A percentile compares a stretch with the other conserved stretches of the same genome.
Evolutionary conservation across 2,113 vertebrate genomes (phyloP).

Genomic region (Notarius quadriscutis): DNA sequence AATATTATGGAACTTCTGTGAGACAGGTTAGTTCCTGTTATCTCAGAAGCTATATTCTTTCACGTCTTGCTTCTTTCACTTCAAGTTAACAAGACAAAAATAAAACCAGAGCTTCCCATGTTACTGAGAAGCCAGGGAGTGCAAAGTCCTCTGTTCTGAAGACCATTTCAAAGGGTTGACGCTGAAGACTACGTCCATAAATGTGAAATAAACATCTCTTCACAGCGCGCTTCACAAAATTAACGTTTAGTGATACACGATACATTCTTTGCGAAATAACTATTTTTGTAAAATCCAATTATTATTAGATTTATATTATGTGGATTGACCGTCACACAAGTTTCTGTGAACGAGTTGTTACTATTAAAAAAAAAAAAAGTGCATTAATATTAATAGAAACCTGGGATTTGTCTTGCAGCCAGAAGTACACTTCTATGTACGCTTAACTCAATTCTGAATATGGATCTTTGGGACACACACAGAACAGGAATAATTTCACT

Average conservation of each 20-base stretch:
- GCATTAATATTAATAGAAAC: not conserved
- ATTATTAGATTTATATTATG: not conserved
- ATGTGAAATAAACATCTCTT: not conserved
- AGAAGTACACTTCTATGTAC: not conserved
- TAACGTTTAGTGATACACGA: not conserved
- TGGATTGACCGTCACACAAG: not conserved
- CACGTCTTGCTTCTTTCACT: not conserved
- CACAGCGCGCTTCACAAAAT: not conserved
- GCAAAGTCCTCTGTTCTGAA: not conserved
- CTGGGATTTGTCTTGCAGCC: not conserved
- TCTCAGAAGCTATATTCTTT: not conserved
- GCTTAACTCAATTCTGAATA: not conserved
- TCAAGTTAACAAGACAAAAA: not conserved
- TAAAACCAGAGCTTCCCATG: too few relatives aligned
- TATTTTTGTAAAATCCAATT: not conserved
- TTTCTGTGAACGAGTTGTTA: not conserved
- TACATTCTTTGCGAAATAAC: not conserved
- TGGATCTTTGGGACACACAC: not conserved
- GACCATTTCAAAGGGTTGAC: not conserved
- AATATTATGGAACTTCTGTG: not conserved
- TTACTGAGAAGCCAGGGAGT: not conserved
- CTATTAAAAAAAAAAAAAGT: conserved; percentile 11
- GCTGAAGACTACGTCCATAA: not conserved
- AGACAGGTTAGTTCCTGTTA: not conserved
- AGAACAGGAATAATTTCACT: not conserved